Conservation (phyloP, 2,113 vertebrate genomes). For the Lamprotornis superbus region DNA sequence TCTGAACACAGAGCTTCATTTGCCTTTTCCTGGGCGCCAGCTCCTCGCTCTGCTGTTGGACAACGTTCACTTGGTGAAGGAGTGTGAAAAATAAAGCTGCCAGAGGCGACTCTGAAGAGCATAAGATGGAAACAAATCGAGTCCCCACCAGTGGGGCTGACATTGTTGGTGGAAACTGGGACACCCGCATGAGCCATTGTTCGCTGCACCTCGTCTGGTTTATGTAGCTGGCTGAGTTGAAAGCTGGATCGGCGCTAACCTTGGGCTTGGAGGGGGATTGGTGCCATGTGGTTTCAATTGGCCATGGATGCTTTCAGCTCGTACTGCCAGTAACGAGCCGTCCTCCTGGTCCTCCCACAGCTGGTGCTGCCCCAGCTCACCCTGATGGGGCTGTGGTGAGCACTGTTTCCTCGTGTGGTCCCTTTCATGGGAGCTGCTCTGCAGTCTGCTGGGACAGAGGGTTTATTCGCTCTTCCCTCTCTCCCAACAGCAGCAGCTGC, state of each 20-base stretch:
- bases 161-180: slow-evolving; percentile 59
- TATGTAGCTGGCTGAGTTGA: slow-evolving; percentile 48
- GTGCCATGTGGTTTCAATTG: slow-evolving; percentile 54
- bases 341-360: slow-evolving; percentile 17
- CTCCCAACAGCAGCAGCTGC: background rate
- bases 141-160: slow-evolving; percentile 34
- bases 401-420: background rate
- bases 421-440: background rate
- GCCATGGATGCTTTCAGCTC: background rate
- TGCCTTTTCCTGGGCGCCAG: background rate
- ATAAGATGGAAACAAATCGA: slow-evolving; percentile 51
- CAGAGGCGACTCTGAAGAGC: slow-evolving; percentile 29
- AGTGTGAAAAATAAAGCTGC: slow-evolving; percentile 14
- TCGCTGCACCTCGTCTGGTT: slow-evolving; percentile 53
- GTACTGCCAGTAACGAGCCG: background rate
- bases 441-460: background rate
- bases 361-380: background rate
- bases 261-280: slow-evolving; percentile 14
- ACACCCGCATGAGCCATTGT: slow-evolving; percentile 43
- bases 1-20: fast-evolving
- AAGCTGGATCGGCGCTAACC: slow-evolving; percentile 42
- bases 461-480: background rate
- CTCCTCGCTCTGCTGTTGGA: background rate
- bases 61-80: background rate
- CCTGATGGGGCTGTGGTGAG: background rate